These are phyloP conservation scores for Bos indicus DNA, from an alignment of 2,113 vertebrate species.

Conservation along the genomic window DNA sequence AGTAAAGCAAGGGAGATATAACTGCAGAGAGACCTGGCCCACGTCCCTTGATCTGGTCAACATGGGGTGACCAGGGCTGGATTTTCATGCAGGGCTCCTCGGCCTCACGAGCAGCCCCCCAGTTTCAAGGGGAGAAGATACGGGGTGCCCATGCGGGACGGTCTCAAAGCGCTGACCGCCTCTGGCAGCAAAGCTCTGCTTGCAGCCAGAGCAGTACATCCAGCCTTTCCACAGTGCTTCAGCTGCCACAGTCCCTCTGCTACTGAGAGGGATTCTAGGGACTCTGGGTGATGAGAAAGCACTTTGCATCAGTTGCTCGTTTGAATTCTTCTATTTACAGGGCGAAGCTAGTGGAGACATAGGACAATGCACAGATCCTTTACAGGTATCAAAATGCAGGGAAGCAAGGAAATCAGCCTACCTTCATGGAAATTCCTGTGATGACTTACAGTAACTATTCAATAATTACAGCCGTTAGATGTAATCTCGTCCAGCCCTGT, in stretches of 20 bases:
- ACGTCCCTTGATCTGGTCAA: background rate
- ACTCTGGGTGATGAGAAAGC: background rate
- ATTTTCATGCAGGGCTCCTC: background rate
- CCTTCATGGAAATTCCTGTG: background rate
- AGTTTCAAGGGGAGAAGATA: background rate
- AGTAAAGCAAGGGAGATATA: background rate
- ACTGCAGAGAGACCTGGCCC: background rate
- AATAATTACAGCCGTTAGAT: background rate
- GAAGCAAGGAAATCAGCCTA: background rate
- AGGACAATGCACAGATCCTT: background rate
- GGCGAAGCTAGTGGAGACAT: background rate
- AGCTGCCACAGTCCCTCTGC: background rate
- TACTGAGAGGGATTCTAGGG: background rate
- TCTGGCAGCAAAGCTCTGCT: background rate
- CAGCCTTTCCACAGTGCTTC: background rate
- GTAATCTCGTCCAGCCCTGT: background rate
- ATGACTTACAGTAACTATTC: background rate
- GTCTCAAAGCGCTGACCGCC: no score
- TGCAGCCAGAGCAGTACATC: background rate
- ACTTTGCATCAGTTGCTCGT: background rate
- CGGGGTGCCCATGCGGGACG: rapidly evolving
- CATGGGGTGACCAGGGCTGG: background rate
- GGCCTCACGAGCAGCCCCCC: background rate
- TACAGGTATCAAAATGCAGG: background rate
- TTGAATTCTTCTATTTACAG: background rate